Evolutionary conservation across 1,140 invertebrate genomes (phyloP), one percentile per base, ranked within the genome.

Genomic region (Scylla paramamosain): DNA sequence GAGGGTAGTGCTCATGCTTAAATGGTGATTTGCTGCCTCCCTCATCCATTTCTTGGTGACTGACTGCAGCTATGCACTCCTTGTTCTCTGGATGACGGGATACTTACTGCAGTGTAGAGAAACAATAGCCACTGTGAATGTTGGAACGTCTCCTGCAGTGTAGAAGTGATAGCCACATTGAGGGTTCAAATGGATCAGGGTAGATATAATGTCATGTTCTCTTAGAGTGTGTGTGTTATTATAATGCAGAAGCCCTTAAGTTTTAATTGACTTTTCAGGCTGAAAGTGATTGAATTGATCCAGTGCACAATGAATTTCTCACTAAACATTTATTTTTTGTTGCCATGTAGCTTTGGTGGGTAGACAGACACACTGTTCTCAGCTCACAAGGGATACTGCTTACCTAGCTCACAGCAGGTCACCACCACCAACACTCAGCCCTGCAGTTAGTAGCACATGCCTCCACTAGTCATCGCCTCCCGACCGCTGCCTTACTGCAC

Each of bases 401-500:
- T 77, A 25, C 67, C 20, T 77, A 77, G 67, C 67, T 59, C 67
- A 77, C n/a, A n/a, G 67, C 67, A 77, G 67, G 8, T n/a, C 67
- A n/a, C 16, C 67, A 77, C 67, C 67, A 77, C 12, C 67, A 77
- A n/a, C 67, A 77, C 52, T 39, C 52, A 59, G 16, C 52, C 10
- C 52, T 59, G 52, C 52, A 59, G 52, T 59, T 77, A 77, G 67
- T 77, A 77, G 67, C 67, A 77, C 67, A 77, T n/a, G 67, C 67
- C 67, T 77, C 67, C 67, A 77, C 67, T 77, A 77, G 67, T 77
- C 67, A 77, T 77, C 67, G 67, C 67, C 67, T 77, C 67, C 67
- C 67, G 67, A 77, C 67, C 2, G 25, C 25, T 77, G 67, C 67
- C 25, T 67, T n/a, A 25, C 67, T 77, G 67, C 67, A 77, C 67